Base-by-base conservation (phyloP, 2,797 vertebrate species). In the Numenius phaeopus region DNA sequence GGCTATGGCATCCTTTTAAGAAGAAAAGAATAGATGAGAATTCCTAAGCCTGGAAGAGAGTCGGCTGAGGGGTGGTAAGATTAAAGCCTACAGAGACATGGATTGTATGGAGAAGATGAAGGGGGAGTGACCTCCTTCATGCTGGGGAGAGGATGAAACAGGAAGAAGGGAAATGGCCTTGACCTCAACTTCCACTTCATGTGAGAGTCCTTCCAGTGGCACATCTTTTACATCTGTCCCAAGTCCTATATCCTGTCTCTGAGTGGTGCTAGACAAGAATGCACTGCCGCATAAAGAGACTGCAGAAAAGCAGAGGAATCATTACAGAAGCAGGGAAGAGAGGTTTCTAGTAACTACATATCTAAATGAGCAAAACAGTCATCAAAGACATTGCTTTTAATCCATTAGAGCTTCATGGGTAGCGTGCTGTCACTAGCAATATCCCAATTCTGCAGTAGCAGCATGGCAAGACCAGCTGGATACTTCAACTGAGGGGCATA, bases 61-160 rank as follows among this genome's bases (percentile, higher is more conserved):
- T 71, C 10, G 3, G n/a, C 69, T 52, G 61, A 82, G 40, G 32
- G 47, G 30, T 84, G 66, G 21, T 54, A 78, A 95, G 89, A 95
- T 97, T 83, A 97, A 97, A 96, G 84, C 59, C 87, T 75, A 17
- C 10, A 67, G 81, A 80, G 30, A 54, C 15, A 61, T 46, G 49
- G 94, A 87, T 54, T 75, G 16, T 70, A n/a, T 27, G 37, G 64
- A 89, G 78, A 83, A 96, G 84, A 94, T 91, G 84, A 94, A 81
- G 84, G 79, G 61, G 91, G 94, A 94, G 90, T 96, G 76, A 96
- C 79, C 58, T 94, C n/a, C 72, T 91, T 88, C 81, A 59, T 0
- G 1, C 58, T 66, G 46, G 50, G 50, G 39, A 91, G 70, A 88
- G 44, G 54, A 97, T 96, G 87, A 97, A 97, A 97, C 52, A 95